Evolutionary conservation across 2,888 invertebrate genomes (phyloP).

Genomic region (Leucophenga montana): DNA sequence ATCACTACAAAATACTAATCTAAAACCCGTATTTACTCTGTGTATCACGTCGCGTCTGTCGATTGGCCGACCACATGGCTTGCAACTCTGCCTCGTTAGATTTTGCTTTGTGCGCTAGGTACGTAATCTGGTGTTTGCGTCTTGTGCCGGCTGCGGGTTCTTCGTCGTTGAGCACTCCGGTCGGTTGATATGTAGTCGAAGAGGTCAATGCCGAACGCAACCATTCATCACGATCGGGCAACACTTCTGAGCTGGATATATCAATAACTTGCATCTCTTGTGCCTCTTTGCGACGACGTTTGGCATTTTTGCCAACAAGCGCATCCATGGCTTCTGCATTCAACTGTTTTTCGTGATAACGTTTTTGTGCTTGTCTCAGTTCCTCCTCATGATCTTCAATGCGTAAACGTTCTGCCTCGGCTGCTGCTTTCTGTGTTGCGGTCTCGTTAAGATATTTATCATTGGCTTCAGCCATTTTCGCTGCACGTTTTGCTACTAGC

Average conservation of each 20-base stretch:
- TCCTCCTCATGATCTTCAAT: constrained; percentile 42
- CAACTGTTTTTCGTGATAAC: constrained; percentile 54
- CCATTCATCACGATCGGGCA: constrained; percentile 87
- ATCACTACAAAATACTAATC: constrained; percentile 26
- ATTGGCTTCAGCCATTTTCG: constrained; percentile 65
- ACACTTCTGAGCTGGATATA: constrained; percentile 85
- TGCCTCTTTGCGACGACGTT: constrained; percentile 74
- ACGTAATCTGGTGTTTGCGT: constrained; percentile 96
- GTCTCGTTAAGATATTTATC: constrained; percentile 51
- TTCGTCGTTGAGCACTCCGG: constrained; percentile 73
- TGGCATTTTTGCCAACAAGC: constrained; percentile 80
- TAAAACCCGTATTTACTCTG: constrained; percentile 97
- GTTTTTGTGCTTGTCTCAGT: constrained; percentile 50
- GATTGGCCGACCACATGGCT: constrained; percentile 93
- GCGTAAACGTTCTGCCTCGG: constrained; percentile 33
- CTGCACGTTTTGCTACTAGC: constrained; percentile 69
- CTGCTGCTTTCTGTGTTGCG: constrained; percentile 27
- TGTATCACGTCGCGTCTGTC: constrained; percentile 88
- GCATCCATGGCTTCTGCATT: constrained; percentile 75
- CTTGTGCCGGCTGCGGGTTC: constrained; percentile 78
- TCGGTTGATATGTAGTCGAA: constrained; percentile 75
- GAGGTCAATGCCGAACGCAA: constrained; percentile 86
- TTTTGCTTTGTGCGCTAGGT: constrained; percentile 92
- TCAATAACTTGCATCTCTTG: constrained; percentile 83
- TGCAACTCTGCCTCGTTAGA: constrained; percentile 94